Evolutionary conservation across 2,113 vertebrate species (phyloP).

Genomic region (Kryptolebias marmoratus): DNA sequence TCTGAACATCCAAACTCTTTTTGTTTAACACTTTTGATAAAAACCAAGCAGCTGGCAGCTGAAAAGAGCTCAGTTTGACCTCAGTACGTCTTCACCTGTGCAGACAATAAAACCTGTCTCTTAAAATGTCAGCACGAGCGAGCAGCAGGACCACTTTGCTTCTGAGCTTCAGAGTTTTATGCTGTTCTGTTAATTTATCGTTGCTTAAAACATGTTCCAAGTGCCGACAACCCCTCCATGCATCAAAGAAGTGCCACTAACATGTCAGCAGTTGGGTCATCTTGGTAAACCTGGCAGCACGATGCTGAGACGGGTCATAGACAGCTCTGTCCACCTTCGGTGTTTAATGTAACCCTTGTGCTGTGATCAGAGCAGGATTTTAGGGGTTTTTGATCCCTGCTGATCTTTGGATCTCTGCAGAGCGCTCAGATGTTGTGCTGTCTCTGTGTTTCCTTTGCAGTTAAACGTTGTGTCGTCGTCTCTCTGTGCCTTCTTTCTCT

Average conservation of each 20-base stretch:
- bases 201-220: background rate
- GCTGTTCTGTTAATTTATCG: background rate
- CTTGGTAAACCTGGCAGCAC: background rate
- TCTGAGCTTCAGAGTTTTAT: background rate
- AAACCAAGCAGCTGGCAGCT: too few relatives aligned
- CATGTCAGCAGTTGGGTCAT: background rate
- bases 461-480: background rate
- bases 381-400: too few relatives aligned
- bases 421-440: background rate
- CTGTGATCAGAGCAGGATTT: background rate
- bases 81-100: too few relatives aligned
- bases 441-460: background rate
- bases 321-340: background rate
- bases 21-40: too few relatives aligned
- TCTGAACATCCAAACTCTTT: too few relatives aligned
- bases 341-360: background rate
- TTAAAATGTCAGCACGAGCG: too few relatives aligned
- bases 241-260: background rate
- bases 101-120: background rate
- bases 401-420: background rate
- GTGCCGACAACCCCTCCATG: background rate
- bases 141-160: too few relatives aligned
- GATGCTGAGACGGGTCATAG: background rate
- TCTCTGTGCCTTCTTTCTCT: constrained; percentile 42
- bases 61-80: too few relatives aligned